Evolutionary conservation across 1,140 invertebrate genomes (phyloP).

Genomic region (Hylaeus volcanicus): DNA sequence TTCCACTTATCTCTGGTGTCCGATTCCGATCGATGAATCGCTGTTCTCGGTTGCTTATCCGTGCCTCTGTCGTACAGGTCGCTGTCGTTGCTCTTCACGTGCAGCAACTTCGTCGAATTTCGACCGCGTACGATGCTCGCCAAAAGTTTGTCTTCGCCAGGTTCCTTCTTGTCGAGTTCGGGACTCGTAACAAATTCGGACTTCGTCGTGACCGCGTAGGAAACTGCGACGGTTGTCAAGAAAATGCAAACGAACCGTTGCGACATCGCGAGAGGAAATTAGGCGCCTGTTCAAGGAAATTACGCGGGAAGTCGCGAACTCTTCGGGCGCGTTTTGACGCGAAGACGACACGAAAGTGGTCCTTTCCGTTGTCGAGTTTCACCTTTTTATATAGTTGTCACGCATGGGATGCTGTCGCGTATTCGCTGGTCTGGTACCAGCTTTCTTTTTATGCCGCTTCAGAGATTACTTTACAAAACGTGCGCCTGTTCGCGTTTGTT

Average conservation of each 20-base stretch:
- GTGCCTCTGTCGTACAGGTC: slow-evolving; percentile 13
- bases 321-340: background rate
- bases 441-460: background rate
- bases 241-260: slow-evolving; percentile 17
- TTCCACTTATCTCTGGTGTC: slow-evolving; percentile 66
- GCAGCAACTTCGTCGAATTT: slow-evolving; percentile 38
- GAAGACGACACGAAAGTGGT: slow-evolving; percentile 65
- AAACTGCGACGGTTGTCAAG: slow-evolving; percentile 11
- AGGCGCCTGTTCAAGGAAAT: background rate
- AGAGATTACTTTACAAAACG: background rate
- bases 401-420: slow-evolving; percentile 67
- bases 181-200: slow-evolving; percentile 42
- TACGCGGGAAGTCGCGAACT: background rate
- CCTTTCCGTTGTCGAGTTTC: slow-evolving; percentile 73
- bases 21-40: slow-evolving; percentile 20
- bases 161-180: slow-evolving; percentile 21
- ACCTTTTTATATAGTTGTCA: slow-evolving; percentile 75
- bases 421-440: slow-evolving; percentile 53
- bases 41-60: slow-evolving; percentile 59
- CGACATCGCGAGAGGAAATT: slow-evolving; percentile 22
- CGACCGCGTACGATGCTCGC: background rate
- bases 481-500: too few relatives aligned
- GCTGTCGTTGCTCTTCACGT: slow-evolving; percentile 4
- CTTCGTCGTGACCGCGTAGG: slow-evolving; percentile 11
- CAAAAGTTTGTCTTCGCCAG: slow-evolving; percentile 12